phyloP scores from a whole-genome alignment of 1,140 invertebrate species.

The Cepaea nemoralis region DNA sequence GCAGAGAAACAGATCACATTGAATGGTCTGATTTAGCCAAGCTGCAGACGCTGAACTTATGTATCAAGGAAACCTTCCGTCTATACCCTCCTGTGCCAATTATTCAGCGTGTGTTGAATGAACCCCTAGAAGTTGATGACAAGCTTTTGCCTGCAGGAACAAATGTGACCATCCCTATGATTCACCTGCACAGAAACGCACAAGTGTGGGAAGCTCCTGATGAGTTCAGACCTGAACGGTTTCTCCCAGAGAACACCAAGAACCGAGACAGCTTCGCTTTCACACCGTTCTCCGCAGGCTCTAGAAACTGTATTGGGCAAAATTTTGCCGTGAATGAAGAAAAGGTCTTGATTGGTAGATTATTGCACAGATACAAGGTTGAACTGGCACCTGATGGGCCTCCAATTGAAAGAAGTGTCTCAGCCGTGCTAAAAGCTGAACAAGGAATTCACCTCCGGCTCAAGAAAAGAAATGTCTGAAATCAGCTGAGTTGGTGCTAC shows the following conservation, averaged over 20 bases:
- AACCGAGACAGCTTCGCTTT: slow-evolving; percentile 46
- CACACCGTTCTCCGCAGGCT: slow-evolving; percentile 54
- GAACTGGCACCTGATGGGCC: no score
- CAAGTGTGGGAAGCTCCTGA: slow-evolving; percentile 31
- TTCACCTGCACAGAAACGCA: slow-evolving; percentile 12
- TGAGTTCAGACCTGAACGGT: slow-evolving; percentile 50
- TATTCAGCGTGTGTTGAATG: neutral
- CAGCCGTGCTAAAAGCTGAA: no score
- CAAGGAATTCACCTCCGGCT: no score
- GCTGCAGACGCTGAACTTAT: slow-evolving; percentile 66
- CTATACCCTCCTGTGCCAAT: slow-evolving; percentile 73
- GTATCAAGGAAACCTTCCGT: slow-evolving; percentile 70
- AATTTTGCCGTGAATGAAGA: slow-evolving; percentile 61
- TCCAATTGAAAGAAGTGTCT: no score
- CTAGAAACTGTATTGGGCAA: slow-evolving; percentile 51
- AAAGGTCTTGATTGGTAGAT: slow-evolving; percentile 54
- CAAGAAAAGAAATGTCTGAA: no score
- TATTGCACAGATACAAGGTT: slow-evolving; percentile 54
- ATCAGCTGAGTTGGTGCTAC: no score
- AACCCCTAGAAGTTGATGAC: neutral
- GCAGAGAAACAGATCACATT: slow-evolving; percentile 61
- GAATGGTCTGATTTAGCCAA: slow-evolving; percentile 60
- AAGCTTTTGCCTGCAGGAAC: neutral
- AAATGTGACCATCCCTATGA: neutral
- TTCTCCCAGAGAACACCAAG: slow-evolving; percentile 47